A percentile compares a stretch with the other conserved stretches of the same genome.
These are phyloP conservation scores for Metallyticus violacea DNA, from an alignment of 2,888 invertebrate genomes.

Conservation along the genomic window DNA sequence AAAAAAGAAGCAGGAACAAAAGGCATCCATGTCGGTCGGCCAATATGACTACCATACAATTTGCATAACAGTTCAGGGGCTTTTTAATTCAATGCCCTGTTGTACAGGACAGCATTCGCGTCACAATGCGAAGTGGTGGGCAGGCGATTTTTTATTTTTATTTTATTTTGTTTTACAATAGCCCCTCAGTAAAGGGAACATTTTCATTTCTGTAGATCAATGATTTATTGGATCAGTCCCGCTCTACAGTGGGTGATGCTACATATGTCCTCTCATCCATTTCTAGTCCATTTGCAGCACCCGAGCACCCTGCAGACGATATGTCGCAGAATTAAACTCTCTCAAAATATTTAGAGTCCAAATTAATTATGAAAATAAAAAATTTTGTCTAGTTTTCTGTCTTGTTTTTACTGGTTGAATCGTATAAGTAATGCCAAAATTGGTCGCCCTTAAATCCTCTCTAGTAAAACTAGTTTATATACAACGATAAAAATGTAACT, in stretches of 20 bases:
- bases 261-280: conserved; percentile 1
- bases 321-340: neutral
- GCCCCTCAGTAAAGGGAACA: neutral
- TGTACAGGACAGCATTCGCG: neutral
- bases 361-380: no score
- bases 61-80: neutral
- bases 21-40: neutral
- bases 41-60: neutral
- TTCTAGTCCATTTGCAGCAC: neutral
- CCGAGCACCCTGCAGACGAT: neutral
- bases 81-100: neutral
- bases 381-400: no score
- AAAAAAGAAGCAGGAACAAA: neutral
- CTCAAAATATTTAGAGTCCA: no score
- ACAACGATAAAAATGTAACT: no score
- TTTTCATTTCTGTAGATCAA: conserved; percentile 7
- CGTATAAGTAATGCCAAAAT: no score
- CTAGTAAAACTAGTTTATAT: no score
- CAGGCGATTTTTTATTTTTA: neutral
- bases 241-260: conserved; percentile 1
- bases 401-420: no score
- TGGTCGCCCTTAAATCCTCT: no score
- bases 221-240: conserved; percentile 3
- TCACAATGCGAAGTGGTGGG: neutral
- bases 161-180: neutral